phyloP scores from a whole-genome alignment of 2,888 invertebrate genomes.

The Calameuta pallipes region DNA sequence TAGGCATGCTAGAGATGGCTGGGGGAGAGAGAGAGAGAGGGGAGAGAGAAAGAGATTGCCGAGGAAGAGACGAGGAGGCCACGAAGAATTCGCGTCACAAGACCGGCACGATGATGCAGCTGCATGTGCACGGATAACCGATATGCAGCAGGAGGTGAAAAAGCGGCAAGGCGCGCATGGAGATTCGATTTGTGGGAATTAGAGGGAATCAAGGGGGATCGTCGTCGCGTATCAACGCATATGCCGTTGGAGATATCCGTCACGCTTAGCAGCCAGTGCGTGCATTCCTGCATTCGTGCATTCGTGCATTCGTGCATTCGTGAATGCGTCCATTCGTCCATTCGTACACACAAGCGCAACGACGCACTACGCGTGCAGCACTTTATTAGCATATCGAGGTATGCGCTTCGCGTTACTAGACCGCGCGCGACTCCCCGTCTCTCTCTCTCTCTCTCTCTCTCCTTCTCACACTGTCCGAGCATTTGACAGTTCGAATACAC shows the following conservation, averaged over 20 bases:
- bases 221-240: too few species aligned
- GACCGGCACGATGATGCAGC: too few species aligned
- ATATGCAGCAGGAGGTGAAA: too few species aligned
- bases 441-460: slow-evolving; percentile 10
- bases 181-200: too few species aligned
- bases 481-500: slow-evolving; percentile 7
- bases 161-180: too few species aligned
- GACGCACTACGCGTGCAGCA: background rate
- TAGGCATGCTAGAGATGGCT: background rate
- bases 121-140: too few species aligned
- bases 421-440: background rate
- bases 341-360: background rate
- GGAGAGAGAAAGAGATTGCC: slow-evolving; percentile 4
- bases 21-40: background rate
- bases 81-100: slow-evolving; percentile 14
- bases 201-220: too few species aligned
- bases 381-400: slow-evolving; percentile 51
- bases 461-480: background rate
- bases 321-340: background rate
- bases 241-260: background rate
- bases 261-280: background rate
- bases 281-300: background rate
- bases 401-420: slow-evolving; percentile 13
- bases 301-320: background rate
- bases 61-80: slow-evolving; percentile 7